These are phyloP conservation scores for Aplodontia rufa DNA, from an alignment of 2,113 vertebrate species.

Conservation along the genomic window DNA sequence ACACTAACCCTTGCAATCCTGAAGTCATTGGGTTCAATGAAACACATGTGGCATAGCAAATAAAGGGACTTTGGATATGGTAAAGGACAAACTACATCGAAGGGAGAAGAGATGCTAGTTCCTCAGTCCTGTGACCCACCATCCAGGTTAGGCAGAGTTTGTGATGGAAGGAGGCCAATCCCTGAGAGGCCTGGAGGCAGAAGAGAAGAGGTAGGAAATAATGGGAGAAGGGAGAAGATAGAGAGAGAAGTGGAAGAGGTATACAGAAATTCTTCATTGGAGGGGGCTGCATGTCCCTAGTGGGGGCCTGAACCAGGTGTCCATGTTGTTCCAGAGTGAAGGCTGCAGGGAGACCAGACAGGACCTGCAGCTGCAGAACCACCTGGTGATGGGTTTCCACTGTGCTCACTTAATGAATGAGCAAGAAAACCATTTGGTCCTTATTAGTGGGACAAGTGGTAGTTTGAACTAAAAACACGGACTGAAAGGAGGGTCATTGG, in stretches of 20 bases:
- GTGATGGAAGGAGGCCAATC: neutral
- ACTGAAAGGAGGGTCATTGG: neutral
- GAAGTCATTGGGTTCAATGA: neutral
- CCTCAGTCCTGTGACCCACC: too few species aligned
- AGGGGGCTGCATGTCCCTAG: rapidly evolving
- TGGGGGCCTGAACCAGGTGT: neutral
- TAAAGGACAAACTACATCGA: neutral
- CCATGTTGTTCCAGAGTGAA: neutral
- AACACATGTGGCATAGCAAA: too few species aligned
- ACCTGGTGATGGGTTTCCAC: neutral
- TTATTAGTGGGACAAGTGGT: neutral
- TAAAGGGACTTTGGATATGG: neutral
- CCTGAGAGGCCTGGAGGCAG: neutral
- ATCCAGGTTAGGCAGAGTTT: neutral
- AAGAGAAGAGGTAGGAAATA: neutral
- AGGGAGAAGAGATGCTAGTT: too few species aligned
- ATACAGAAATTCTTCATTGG: too few species aligned
- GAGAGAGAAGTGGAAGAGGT: neutral
- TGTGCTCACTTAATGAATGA: neutral
- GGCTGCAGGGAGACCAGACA: too few species aligned
- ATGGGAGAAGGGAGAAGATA: too few species aligned
- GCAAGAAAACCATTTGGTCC: neutral
- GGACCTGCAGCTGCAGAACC: neutral
- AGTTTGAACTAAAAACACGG: neutral
- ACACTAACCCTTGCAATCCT: neutral